phyloP scores from a whole-genome alignment of 2,797 vertebrate species.

The Artibeus jamaicensis region DNA sequence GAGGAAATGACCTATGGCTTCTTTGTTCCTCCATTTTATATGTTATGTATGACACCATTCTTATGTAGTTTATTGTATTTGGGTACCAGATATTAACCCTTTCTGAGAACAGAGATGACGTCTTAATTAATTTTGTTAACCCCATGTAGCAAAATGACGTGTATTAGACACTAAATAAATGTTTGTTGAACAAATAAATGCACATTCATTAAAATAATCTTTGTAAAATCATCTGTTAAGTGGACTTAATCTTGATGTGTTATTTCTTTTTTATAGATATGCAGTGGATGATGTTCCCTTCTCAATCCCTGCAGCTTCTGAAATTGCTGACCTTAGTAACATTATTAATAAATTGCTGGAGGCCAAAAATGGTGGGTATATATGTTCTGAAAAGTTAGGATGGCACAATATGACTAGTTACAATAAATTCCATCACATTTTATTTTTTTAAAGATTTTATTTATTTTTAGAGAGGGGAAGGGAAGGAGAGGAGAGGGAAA shows the following conservation, averaged over 20 bases:
- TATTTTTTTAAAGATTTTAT: neutral
- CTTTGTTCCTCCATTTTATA: neutral
- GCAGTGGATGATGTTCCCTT: constrained; percentile 94
- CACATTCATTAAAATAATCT: constrained; percentile 20
- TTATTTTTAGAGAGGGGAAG: no score
- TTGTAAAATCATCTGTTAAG: no score
- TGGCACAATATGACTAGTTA: neutral
- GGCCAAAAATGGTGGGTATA: constrained; percentile 87
- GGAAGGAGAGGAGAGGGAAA: no score
- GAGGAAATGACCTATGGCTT: neutral
- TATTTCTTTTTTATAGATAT: constrained; percentile 84
- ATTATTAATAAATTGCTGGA: constrained; percentile 95
- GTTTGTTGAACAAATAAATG: constrained; percentile 35
- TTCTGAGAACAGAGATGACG: neutral
- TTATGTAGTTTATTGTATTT: neutral
- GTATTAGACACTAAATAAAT: neutral
- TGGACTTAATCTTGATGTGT: neutral
- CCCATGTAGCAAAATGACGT: neutral
- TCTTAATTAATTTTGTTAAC: constrained; percentile 33
- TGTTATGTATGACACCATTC: neutral
- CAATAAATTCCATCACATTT: neutral
- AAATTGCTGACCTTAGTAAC: constrained; percentile 91
- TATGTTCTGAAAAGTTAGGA: neutral
- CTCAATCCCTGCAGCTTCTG: constrained; percentile 93
- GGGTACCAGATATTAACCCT: neutral